These are phyloP conservation scores for Epinotia ramella DNA, from an alignment of 2,888 invertebrate species.

Conservation along the genomic window DNA sequence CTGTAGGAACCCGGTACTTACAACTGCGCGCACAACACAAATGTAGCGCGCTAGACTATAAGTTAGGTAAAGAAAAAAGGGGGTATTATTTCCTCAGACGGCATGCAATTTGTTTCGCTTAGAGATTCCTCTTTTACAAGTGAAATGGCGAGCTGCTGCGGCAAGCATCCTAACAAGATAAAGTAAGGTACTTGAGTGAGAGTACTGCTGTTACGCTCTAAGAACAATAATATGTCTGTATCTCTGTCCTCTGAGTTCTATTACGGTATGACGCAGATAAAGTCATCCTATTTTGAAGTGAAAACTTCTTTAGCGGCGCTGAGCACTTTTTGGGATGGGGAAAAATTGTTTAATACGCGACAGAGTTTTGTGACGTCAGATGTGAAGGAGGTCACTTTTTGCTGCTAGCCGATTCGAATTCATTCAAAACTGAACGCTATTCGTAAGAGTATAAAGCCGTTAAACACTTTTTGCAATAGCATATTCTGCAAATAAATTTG, in stretches of 20 bases:
- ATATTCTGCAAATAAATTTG: too few relatives aligned
- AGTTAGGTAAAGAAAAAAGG: slow-evolving; percentile 9
- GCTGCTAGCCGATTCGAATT: too few relatives aligned
- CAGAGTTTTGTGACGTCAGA: too few relatives aligned
- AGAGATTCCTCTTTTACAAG: slow-evolving; percentile 47
- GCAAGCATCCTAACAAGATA: slow-evolving; percentile 58
- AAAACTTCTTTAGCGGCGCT: too few relatives aligned
- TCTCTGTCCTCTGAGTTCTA: slow-evolving; percentile 36
- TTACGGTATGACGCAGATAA: slow-evolving; percentile 13
- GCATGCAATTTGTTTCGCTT: slow-evolving; percentile 48
- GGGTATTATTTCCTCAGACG: slow-evolving; percentile 24
- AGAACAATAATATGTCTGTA: slow-evolving; percentile 54
- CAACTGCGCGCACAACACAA: not conserved
- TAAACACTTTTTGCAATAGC: too few relatives aligned
- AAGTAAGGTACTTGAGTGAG: slow-evolving; percentile 50
- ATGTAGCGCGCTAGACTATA: slow-evolving; percentile 17
- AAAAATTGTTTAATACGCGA: too few relatives aligned
- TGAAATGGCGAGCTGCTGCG: slow-evolving; percentile 53
- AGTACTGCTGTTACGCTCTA: slow-evolving; percentile 49
- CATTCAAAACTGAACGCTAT: too few relatives aligned
- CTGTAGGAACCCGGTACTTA: not conserved
- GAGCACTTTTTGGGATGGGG: too few relatives aligned
- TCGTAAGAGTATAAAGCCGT: too few relatives aligned
- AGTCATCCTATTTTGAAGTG: slow-evolving; percentile 7
- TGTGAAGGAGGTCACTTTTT: too few relatives aligned